These are phyloP conservation scores for Chelon auratus DNA, from an alignment of 2,797 vertebrate genomes.

Conservation along the genomic window DNA sequence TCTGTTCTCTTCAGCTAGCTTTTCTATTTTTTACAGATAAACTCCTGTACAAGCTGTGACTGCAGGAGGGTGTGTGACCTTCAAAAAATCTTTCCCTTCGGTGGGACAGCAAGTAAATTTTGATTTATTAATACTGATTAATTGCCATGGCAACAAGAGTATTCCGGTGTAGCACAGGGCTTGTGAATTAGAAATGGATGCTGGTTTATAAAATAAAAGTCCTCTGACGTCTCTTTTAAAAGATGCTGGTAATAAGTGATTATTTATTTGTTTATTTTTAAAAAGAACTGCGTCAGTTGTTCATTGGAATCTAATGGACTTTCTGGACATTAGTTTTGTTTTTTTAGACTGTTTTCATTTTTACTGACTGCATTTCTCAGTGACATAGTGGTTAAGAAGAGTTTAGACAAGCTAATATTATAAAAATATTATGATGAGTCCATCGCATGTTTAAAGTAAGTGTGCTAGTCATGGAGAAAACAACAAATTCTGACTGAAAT, in stretches of 20 bases:
- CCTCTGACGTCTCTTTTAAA: too few species aligned
- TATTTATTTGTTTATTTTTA: too few species aligned
- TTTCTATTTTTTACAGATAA: background rate
- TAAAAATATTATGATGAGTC: background rate
- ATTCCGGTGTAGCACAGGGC: background rate
- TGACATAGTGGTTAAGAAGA: background rate
- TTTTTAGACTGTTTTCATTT: background rate
- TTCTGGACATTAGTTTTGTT: too few species aligned
- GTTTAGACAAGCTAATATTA: too few species aligned
- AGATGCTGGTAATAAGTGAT: too few species aligned
- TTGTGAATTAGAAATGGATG: background rate
- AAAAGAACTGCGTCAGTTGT: too few species aligned
- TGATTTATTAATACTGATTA: background rate
- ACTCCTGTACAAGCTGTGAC: background rate
- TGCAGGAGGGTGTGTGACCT: background rate
- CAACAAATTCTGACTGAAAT: too few species aligned
- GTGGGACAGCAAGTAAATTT: background rate
- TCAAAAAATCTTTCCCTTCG: background rate
- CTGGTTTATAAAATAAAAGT: background rate
- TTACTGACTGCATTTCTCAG: background rate
- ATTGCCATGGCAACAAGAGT: background rate
- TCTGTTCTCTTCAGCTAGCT: background rate
- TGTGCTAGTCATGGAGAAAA: background rate
- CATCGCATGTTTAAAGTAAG: background rate
- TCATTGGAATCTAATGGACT: background rate